Conservation (phyloP, 2,797 vertebrate genomes). For the Coluber constrictor region DNA sequence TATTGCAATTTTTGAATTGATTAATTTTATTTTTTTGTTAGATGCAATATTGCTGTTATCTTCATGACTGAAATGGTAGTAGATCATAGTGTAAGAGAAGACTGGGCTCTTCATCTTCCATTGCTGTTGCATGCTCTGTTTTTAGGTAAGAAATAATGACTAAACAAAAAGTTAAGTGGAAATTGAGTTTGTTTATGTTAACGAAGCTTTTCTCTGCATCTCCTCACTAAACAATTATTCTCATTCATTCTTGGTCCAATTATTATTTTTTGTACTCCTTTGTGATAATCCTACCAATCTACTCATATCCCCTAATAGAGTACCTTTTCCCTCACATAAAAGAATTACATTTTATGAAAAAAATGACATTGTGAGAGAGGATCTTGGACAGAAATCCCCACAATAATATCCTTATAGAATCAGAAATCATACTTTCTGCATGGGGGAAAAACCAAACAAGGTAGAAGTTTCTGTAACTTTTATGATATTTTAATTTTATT, state of each 20-base stretch:
- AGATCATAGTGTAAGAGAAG: constrained; percentile 97
- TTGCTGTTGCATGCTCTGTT: constrained; percentile 94
- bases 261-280: background rate
- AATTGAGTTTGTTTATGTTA: background rate
- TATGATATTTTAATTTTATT: background rate
- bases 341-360: background rate
- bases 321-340: background rate
- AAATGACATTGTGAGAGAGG: background rate
- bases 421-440: background rate
- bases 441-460: background rate
- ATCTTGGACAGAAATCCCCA: background rate
- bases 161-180: constrained; percentile 6
- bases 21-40: constrained; percentile 59
- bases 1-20: constrained; percentile 9
- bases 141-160: constrained; percentile 78
- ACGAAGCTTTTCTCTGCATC: background rate
- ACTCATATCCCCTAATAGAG: background rate
- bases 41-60: constrained; percentile 98
- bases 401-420: background rate
- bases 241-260: background rate
- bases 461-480: background rate
- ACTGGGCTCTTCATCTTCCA: constrained; percentile 95
- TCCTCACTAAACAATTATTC: background rate
- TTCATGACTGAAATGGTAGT: constrained; percentile 99
- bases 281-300: background rate